Evolutionary conservation across 2,797 vertebrate genomes (phyloP), one percentile per base, ranked within the genome.

Genomic region (Propithecus perrieri): DNA sequence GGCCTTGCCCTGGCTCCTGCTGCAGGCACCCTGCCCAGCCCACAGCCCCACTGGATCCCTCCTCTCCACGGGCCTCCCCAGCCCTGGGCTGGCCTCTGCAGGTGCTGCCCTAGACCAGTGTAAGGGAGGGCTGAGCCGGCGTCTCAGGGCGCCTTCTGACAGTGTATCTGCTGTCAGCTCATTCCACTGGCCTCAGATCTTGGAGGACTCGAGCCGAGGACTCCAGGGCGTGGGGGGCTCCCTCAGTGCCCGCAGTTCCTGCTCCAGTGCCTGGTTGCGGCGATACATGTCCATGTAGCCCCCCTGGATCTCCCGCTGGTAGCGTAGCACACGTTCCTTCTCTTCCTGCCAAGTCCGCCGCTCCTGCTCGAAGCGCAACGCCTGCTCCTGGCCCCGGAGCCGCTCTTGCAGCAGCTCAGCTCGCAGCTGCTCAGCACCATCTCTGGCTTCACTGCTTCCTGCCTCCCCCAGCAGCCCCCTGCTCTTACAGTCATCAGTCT

Each of bases 251-350:
- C 97, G 98, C 96, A 99, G 97, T 98, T 99, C 99, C 96, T 98
- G 99, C 97, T 99, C 99, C 95, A 99, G 98, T 0, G 91, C 99
- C 97, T 99, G 99, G 84, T 99, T 99, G 97, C 99, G 99, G 98
- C 99, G 99, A 97, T 99, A 99, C 99, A 99, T 99, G 96, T 99
- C 99, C 98, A 99, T 98, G 98, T 99, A 99, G 98, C 99, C 99
- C 97, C 99, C 99, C 98, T 99, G 99, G 98, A 99, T 99, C 99
- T 99, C 99, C 92, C 99, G 99, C 99, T 99, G 99, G 98, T 99
- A 99, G 97, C 99, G 99, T 98, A 99, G 99, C 98, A 99, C 99
- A 97, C 99, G 99, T 97, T 99, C 99, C 98, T 99, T 99, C 97
- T 99, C 99, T 26, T 99, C 99, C 98, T 99, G 99, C 99, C 99